phyloP scores from a whole-genome alignment of 2,888 invertebrate species.

The Macaria liturata region DNA sequence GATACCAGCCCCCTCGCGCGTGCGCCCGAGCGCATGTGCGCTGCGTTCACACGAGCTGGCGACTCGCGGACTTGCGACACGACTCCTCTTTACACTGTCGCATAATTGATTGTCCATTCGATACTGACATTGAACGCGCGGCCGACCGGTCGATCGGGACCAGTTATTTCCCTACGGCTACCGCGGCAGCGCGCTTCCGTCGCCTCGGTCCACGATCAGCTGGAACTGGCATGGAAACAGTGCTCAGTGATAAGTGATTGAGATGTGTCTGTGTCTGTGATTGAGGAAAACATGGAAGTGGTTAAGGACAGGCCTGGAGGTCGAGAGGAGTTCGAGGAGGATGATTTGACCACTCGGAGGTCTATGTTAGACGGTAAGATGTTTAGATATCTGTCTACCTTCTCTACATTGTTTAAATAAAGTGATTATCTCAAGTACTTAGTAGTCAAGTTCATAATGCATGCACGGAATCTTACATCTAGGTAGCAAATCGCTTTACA shows the following conservation, averaged over 20 bases:
- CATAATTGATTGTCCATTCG: conserved; percentile 79
- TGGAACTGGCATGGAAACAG: conserved; percentile 51
- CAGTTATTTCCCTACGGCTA: conserved; percentile 73
- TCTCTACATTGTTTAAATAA: no score
- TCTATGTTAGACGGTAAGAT: conserved; percentile 79
- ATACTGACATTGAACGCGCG: conserved; percentile 79
- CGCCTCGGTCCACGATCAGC: conserved; percentile 47
- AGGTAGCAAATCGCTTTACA: no score
- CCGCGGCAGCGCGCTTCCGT: conserved; percentile 60
- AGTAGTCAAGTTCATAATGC: no score
- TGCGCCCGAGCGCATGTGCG: conserved; percentile 69
- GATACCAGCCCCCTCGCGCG: conserved; percentile 51
- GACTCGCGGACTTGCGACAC: conserved; percentile 60
- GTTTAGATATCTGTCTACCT: neutral
- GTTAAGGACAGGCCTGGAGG: conserved; percentile 58
- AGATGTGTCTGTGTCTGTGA: conserved; percentile 54
- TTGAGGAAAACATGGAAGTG: conserved; percentile 62
- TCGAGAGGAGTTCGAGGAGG: conserved; percentile 67
- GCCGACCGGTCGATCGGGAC: conserved; percentile 63
- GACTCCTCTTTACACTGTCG: conserved; percentile 70
- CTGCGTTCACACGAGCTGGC: conserved; percentile 37
- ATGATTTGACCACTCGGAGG: conserved; percentile 59
- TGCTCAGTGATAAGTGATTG: conserved; percentile 45
- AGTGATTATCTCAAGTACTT: no score
- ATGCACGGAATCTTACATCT: no score